Percentiles rank a stretch among this genome's conserved stretches.
These are phyloP conservation scores for Prietella phreatophila DNA, from an alignment of 2,113 vertebrate species.

Conservation along the genomic window DNA sequence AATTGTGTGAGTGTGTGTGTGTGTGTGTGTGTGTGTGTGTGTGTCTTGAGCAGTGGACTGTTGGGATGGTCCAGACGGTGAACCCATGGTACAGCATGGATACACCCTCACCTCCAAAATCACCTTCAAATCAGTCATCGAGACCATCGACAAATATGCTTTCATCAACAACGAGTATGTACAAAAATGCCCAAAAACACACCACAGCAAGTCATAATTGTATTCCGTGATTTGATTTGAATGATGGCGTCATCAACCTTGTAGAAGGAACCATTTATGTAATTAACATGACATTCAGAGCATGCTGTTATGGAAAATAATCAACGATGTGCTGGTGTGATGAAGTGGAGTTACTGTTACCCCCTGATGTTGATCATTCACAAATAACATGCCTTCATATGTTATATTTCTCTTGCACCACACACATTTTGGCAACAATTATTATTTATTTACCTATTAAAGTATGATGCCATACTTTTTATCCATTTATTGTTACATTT, in stretches of 20 bases:
- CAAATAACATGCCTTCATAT: background rate
- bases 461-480: background rate
- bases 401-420: too few species aligned
- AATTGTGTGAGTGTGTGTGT: background rate
- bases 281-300: background rate
- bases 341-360: background rate
- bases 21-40: constrained; percentile 13
- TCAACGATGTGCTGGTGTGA: background rate
- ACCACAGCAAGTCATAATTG: background rate
- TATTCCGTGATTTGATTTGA: background rate
- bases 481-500: background rate
- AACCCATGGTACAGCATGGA: constrained; percentile 94
- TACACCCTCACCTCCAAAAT: constrained; percentile 98
- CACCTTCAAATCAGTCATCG: constrained; percentile 89
- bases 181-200: background rate
- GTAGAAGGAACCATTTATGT: background rate
- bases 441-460: background rate
- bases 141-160: constrained; percentile 91
- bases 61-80: constrained; percentile 95
- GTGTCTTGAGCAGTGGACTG: constrained; percentile 82
- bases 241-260: background rate
- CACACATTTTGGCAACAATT: too few species aligned
- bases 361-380: background rate
- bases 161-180: constrained; percentile 94
- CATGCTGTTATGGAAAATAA: background rate